A percentile compares a stretch with the other conserved stretches of the same genome.
Conservation (phyloP, 2,797 vertebrate genomes). For the Crenichthys baileyi region DNA sequence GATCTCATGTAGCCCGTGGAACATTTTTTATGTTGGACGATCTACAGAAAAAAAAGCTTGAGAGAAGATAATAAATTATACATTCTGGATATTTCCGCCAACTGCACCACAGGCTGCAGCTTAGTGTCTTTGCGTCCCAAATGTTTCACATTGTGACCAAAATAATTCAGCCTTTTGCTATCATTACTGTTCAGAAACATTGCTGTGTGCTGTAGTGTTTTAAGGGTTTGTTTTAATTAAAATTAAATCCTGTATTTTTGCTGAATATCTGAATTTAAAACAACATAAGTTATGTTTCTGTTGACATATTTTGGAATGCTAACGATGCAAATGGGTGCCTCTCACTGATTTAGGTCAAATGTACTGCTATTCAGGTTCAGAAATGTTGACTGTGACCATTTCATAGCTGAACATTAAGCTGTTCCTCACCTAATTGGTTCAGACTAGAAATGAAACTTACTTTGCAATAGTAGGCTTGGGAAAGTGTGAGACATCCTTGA, state of each 20-base stretch:
- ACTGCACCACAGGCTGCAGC: conserved; percentile 16
- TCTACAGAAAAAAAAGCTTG: conserved; percentile 24
- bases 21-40: background rate
- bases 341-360: conserved; percentile 9
- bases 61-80: conserved; percentile 47
- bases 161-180: conserved; percentile 25
- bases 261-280: conserved; percentile 18
- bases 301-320: conserved; percentile 1
- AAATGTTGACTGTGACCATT: conserved; percentile 3
- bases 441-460: background rate
- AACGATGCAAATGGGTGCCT: background rate
- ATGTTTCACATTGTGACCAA: conserved; percentile 28
- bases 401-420: background rate
- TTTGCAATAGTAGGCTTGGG: background rate
- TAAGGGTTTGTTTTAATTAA: background rate
- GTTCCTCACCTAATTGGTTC: background rate
- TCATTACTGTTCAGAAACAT: conserved; percentile 34
- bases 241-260: background rate
- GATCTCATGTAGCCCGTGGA: background rate
- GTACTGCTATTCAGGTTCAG: background rate
- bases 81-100: conserved; percentile 14
- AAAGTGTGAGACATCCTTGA: background rate
- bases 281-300: conserved; percentile 18
- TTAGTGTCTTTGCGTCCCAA: conserved; percentile 8
- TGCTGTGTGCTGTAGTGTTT: background rate